These are phyloP conservation scores for Geodia barretti DNA, from an alignment of 37 sponge, comb jelly and placozoan species.

Conservation along the genomic window DNA sequence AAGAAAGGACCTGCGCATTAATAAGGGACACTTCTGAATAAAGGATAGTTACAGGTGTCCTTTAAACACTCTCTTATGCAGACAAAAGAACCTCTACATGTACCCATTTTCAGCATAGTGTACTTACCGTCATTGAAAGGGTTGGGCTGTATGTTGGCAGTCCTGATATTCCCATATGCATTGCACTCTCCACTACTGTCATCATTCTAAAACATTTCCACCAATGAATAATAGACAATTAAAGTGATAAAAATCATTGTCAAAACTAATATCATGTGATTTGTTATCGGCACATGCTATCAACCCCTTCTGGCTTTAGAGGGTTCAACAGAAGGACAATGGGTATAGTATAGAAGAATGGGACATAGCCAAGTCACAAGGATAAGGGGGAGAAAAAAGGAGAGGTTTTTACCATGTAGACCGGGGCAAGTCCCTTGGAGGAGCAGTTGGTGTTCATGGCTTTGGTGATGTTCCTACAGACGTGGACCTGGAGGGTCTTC, in stretches of 20 bases:
- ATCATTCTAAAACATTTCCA: slow-evolving; percentile 7
- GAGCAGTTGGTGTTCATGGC: slow-evolving; percentile 6
- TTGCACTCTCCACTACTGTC: slow-evolving; percentile 1
- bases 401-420: slow-evolving; percentile 60
- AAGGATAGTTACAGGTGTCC: no score
- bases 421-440: slow-evolving; percentile 44
- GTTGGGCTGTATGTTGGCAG: slow-evolving; percentile 41
- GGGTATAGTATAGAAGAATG: neutral
- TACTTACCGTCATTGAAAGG: slow-evolving; percentile 64
- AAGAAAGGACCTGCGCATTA: no score
- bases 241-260: no score
- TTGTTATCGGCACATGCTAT: no score
- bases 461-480: slow-evolving; percentile 50
- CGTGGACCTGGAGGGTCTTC: slow-evolving; percentile 33
- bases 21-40: no score
- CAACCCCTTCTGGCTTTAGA: no score
- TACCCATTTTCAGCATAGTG: neutral
- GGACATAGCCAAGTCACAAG: neutral
- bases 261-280: no score
- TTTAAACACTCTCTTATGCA: no score
- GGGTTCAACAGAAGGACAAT: no score
- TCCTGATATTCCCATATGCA: slow-evolving; percentile 26
- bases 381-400: neutral
- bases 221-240: no score
- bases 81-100: no score